These are phyloP conservation scores for Euclidia mi DNA, from an alignment of 2,888 invertebrate genomes.

Conservation along the genomic window DNA sequence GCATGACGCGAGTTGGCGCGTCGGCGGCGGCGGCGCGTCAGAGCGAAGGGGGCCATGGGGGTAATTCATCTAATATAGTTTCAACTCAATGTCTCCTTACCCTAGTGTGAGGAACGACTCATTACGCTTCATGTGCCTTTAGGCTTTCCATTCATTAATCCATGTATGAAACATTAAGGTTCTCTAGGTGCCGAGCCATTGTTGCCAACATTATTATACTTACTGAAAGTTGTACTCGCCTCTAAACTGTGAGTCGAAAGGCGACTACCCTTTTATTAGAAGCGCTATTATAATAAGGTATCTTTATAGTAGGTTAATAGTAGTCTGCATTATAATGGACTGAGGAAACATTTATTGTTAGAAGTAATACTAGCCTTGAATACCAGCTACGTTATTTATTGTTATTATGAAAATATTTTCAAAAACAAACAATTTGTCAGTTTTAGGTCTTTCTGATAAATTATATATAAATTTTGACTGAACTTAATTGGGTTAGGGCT, in stretches of 20 bases:
- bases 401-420: neutral
- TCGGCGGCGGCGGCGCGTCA: conserved; percentile 18
- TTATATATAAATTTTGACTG: no score
- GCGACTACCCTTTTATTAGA: conserved; percentile 46
- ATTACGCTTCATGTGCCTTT: conserved; percentile 69
- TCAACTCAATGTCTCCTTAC: conserved; percentile 57
- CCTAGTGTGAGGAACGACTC: conserved; percentile 61
- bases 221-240: conserved; percentile 27
- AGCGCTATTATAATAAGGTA: conserved; percentile 29
- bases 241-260: no score
- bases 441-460: no score
- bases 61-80: conserved; percentile 65
- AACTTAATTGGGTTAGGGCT: no score
- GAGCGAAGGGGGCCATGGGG: conserved; percentile 39
- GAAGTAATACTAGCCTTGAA: conserved; percentile 8
- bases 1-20: conserved; percentile 55
- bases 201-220: conserved; percentile 45
- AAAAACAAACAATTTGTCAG: no score
- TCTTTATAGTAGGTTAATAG: conserved; percentile 46
- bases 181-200: conserved; percentile 42
- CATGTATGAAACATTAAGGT: conserved; percentile 53
- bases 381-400: neutral
- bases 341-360: conserved; percentile 42
- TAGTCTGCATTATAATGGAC: conserved; percentile 34
- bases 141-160: no score